Evolutionary conservation across 2,113 vertebrate genomes (phyloP).

Genomic region (Thermophis baileyi): DNA sequence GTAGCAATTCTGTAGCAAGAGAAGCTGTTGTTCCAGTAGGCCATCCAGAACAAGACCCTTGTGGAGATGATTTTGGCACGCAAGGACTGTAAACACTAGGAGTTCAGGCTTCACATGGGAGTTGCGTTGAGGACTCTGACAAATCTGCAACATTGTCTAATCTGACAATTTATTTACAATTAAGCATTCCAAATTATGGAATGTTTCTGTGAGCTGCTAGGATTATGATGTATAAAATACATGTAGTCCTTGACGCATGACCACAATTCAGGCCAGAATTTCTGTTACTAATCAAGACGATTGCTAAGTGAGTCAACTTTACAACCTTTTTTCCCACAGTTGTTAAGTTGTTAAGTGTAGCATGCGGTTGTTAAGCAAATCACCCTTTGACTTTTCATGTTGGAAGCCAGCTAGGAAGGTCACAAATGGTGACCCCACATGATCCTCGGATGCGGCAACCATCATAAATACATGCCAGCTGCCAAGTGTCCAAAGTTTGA

Average conservation of each 20-base stretch:
- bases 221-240: neutral
- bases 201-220: neutral
- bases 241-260: neutral
- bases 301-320: neutral
- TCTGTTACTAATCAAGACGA: neutral
- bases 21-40: neutral
- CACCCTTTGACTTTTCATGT: neutral
- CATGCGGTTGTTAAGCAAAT: neutral
- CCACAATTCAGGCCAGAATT: neutral
- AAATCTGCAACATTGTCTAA: neutral
- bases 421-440: neutral
- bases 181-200: neutral
- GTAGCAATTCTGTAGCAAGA: neutral
- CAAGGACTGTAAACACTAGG: neutral
- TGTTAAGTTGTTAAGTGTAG: neutral
- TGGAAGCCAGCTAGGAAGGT: neutral
- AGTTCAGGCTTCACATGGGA: neutral
- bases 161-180: neutral
- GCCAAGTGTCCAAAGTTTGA: neutral
- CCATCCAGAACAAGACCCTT: neutral
- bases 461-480: neutral
- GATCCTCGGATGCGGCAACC: neutral
- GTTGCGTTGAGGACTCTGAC: neutral
- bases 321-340: neutral
- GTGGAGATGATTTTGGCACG: neutral